Evolutionary conservation across 2,113 vertebrate genomes (phyloP).

Genomic region (Octodon degus): DNA sequence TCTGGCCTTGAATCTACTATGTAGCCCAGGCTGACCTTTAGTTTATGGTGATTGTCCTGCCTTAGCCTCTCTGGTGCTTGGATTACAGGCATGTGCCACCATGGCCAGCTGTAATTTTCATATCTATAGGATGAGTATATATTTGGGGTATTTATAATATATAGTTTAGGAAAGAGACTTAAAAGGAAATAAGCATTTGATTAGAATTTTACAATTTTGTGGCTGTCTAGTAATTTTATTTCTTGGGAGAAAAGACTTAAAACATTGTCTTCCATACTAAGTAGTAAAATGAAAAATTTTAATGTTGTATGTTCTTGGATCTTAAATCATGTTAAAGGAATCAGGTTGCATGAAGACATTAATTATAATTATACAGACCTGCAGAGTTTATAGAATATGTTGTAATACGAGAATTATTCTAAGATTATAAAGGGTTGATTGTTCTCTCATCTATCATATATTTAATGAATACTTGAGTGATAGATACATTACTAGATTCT

Average conservation of each 20-base stretch:
- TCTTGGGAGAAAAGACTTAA: conserved; percentile 14
- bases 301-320: background rate
- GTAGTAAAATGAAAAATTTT: conserved; percentile 18
- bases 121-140: background rate
- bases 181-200: conserved; percentile 5
- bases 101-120: background rate
- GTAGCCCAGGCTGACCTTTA: background rate
- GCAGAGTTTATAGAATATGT: background rate
- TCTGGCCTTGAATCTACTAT: background rate
- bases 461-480: conserved; percentile 30
- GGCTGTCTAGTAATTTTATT: background rate
- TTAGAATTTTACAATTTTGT: background rate
- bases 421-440: background rate
- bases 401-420: background rate
- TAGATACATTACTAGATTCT: background rate
- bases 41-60: background rate
- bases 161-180: background rate
- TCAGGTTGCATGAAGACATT: background rate
- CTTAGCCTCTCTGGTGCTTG: background rate
- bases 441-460: background rate
- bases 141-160: conserved; percentile 22
- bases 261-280: background rate
- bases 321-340: conserved; percentile 11
- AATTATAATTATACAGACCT: background rate
- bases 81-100: background rate